Base-by-base conservation (phyloP, 1,140 invertebrate species). In the Sarcophaga bullata region DNA sequence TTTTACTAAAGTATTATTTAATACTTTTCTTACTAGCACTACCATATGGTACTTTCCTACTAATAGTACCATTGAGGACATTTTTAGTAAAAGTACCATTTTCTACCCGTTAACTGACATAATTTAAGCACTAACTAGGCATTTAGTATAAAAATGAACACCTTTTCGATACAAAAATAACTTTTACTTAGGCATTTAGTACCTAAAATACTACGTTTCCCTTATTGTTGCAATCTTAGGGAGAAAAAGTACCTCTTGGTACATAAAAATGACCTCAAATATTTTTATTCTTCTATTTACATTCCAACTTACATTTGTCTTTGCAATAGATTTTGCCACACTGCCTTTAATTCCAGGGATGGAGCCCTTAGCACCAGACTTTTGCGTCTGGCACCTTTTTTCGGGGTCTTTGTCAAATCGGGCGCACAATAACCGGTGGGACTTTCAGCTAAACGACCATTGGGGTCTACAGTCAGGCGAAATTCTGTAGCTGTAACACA, bases 291-390 rank as follows among this genome's bases (percentile, higher is more conserved):
- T 75, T 82, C 9, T 73, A 49, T 37, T 52, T 47, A 73, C n/a
- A 81, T 48, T 58, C 49, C 54, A 84, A 92, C 93, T 94, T 91
- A 96, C 95, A 97, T 96, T 91, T 97, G 96, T 82, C 95, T 91
- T 85, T 96, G 95, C 11, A 97, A 91, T n/a, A 97, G 91, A 86
- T 96, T 96, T 88, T 96, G 95, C 96, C 96, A 97, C 3, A 97
- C 95, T 19, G 95, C 95, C 87, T 97, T 97, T 8, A 96, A 90
- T 88, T 97, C 96, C 58, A 94, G 92, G 1, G 94, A 96, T 0
- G 95, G 95, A 1, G 96, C 95, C 48, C 95, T 91, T 10, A 97
- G 89, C 0, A 95, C 92, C 4, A 97, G 89, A 6, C 95, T 93
- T 85, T 94, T 91, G 84, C 94, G 92, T 73, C 93, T 91, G 0